Evolutionary conservation across 2,797 vertebrate genomes (phyloP).

Genomic region (Takifugu ocellatus): DNA sequence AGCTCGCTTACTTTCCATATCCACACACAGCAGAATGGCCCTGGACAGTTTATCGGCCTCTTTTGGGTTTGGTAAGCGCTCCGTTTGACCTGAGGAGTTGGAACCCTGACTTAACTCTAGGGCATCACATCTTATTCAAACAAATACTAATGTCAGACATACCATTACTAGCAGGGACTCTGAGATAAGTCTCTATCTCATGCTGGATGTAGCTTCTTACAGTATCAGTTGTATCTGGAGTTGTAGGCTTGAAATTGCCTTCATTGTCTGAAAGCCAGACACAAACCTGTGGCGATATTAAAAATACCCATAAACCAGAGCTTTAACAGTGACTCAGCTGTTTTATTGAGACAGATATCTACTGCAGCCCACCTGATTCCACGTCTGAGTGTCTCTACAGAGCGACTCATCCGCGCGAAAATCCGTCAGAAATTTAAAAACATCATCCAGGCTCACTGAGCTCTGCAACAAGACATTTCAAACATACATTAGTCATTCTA

Average conservation of each 20-base stretch:
- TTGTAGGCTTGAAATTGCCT: conserved; percentile 65
- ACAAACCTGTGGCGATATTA: conserved; percentile 74
- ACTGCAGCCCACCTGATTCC: conserved; percentile 79
- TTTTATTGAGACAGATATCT: background rate
- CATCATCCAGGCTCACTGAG: conserved; percentile 79
- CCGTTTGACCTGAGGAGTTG: conserved; percentile 55
- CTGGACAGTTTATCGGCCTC: conserved; percentile 84
- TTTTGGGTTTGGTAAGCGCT: conserved; percentile 75
- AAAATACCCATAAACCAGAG: background rate
- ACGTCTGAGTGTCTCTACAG: conserved; percentile 81
- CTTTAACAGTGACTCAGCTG: background rate
- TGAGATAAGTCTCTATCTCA: conserved; percentile 77
- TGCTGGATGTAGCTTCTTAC: conserved; percentile 68
- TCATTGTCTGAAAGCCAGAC: conserved; percentile 83
- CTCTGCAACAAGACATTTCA: conserved; percentile 49
- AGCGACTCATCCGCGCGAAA: conserved; percentile 88
- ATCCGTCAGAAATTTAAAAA: conserved; percentile 82
- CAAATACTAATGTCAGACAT: conserved; percentile 3
- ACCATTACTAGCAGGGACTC: conserved; percentile 77
- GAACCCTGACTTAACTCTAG: background rate
- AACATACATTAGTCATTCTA: background rate
- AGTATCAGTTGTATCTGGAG: conserved; percentile 16
- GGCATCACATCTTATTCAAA: background rate
- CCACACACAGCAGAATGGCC: conserved; percentile 83
- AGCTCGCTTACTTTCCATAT: conserved; percentile 74